Base-by-base conservation (phyloP, 2,888 invertebrate genomes). In the Nomada ruficornis region DNA sequence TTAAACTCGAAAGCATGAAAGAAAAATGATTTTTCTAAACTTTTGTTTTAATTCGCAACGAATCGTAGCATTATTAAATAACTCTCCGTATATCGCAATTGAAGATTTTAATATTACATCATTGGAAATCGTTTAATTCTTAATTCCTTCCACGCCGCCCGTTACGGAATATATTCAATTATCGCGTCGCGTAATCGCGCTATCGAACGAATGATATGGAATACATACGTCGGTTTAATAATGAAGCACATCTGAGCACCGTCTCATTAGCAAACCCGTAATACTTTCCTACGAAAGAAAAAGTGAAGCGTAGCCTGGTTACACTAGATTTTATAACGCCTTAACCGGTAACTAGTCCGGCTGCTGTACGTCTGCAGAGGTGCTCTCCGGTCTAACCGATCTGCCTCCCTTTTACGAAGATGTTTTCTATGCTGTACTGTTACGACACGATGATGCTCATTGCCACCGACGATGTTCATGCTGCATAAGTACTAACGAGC, bases 321-420 rank as follows among this genome's bases (percentile, higher is more conserved):
- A 89, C 92, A 86, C 90, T 92, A 92, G 91, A 91, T 89, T 90
- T 90, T 87, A 88, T 89, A 91, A 89, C 83, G 86, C 92, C 93
- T 91, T 93, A 93, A 91, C 86, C 80, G 92, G 92, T 88, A 92
- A 93, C 92, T 90, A 87, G 92, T 90, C 88, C 86, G 88, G 86
- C 89, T 83, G 83, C 88, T 90, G 87, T 75, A 68, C 73, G 73
- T 87, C 86, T 69, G 82, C 82, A 76, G 83, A 74, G 79, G 67
- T 82, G 78, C 65, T 86, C 88, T 86, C 88, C 88, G 78, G 86
- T 80, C 86, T 82, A 86, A 84, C 83, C 81, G 82, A 83, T 71
- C 50, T 11, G 29, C 44, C 78, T 83, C 57, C 86, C 83, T 83
- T 83, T 86, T 88, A 86, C 79, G 76, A 82, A 57, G 77, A 77